Evolutionary conservation across 2,888 invertebrate genomes (phyloP).

Genomic region (Pseudeuparius sepicola): DNA sequence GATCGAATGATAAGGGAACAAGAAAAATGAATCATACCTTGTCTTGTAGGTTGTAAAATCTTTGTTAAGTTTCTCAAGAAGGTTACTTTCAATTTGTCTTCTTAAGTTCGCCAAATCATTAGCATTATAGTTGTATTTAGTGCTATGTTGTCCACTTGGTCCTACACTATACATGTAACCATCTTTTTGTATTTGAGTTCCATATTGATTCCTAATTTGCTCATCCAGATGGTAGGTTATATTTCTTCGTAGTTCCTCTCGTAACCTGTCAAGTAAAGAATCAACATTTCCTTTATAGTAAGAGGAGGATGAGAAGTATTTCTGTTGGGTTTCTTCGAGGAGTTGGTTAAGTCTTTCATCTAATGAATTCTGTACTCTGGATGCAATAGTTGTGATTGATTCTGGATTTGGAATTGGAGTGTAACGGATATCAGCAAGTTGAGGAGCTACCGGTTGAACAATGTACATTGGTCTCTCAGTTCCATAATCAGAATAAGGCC

Average conservation of each 20-base stretch:
- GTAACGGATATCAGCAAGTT: constrained; percentile 17
- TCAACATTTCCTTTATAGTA: constrained; percentile 26
- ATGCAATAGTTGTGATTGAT: constrained; percentile 32
- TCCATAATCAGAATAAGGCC: constrained; percentile 5
- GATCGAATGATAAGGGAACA: neutral
- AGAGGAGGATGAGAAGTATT: constrained; percentile 26
- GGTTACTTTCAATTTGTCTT: constrained; percentile 32
- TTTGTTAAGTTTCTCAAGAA: constrained; percentile 29
- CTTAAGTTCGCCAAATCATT: constrained; percentile 33
- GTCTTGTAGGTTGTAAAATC: constrained; percentile 25
- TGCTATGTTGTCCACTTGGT: constrained; percentile 24
- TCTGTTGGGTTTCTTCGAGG: constrained; percentile 26
- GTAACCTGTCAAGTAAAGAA: constrained; percentile 29
- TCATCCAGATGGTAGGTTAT: constrained; percentile 31
- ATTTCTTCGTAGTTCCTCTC: constrained; percentile 32
- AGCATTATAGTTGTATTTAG: constrained; percentile 31
- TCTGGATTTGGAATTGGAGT: constrained; percentile 27
- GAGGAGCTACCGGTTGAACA: constrained; percentile 1
- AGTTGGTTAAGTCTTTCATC: constrained; percentile 30
- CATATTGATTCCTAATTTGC: constrained; percentile 32
- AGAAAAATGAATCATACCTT: constrained; percentile 17
- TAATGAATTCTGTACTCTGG: constrained; percentile 31
- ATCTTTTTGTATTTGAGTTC: constrained; percentile 30
- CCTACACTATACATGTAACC: constrained; percentile 30
- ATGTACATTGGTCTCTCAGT: neutral